Evolutionary conservation across 2,113 vertebrate genomes (phyloP).

Genomic region (Grammomys dolichurus): DNA sequence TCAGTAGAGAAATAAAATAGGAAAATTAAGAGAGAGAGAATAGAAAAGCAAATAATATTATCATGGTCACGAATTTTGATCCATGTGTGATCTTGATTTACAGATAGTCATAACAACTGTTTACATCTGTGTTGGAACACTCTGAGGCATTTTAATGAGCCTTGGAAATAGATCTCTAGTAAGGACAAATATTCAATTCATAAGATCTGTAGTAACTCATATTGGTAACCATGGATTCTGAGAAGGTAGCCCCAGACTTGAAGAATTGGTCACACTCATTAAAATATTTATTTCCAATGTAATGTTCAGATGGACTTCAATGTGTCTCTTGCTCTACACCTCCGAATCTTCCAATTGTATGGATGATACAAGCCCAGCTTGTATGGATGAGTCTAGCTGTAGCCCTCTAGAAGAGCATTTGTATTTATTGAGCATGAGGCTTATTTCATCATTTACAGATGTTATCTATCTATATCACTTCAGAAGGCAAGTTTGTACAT

Average conservation of each 20-base stretch:
- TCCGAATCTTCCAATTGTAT: background rate
- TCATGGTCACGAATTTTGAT: background rate
- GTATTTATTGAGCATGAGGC: background rate
- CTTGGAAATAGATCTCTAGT: background rate
- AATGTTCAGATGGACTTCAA: background rate
- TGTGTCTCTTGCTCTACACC: background rate
- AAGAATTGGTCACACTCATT: background rate
- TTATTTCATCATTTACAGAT: background rate
- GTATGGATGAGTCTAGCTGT: background rate
- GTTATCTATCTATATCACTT: background rate
- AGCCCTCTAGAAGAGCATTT: background rate
- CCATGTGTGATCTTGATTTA: background rate
- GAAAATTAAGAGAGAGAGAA: background rate
- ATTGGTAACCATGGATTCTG: background rate
- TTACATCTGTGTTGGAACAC: background rate
- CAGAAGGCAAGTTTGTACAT: background rate
- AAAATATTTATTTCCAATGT: background rate
- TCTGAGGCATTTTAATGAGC: background rate
- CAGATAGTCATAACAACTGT: background rate
- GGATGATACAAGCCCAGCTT: no score
- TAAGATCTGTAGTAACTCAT: background rate
- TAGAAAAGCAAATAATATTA: background rate
- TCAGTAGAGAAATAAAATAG: constrained; percentile 12
- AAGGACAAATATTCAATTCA: background rate
- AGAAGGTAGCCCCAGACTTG: background rate